phyloP scores from a whole-genome alignment of 2,797 vertebrate species.

The Forpus xanthops region DNA sequence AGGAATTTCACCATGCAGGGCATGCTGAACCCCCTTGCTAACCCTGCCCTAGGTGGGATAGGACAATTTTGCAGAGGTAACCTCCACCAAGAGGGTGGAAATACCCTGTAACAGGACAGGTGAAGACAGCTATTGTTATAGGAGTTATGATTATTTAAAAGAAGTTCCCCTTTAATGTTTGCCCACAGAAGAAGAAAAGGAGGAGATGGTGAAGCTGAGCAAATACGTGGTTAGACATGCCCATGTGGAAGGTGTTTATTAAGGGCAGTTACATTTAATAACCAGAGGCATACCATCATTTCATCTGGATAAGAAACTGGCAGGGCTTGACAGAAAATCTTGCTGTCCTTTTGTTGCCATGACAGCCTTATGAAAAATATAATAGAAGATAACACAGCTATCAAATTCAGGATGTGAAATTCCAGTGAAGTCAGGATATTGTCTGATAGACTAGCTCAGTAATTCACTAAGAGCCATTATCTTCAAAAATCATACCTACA shows the following conservation, averaged over 20 bases:
- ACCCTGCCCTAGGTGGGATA: not conserved
- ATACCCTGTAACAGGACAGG: not conserved
- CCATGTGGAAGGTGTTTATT: not conserved
- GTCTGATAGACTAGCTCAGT: not conserved
- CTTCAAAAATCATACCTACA: not conserved
- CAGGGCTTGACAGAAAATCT: not conserved
- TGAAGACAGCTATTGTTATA: not conserved
- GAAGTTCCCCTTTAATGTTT: not conserved
- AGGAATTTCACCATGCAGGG: not conserved
- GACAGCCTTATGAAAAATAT: constrained; percentile 1
- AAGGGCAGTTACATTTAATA: not conserved
- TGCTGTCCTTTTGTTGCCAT: not conserved
- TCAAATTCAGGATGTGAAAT: not conserved
- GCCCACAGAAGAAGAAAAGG: not conserved
- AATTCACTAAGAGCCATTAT: not conserved
- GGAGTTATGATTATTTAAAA: not conserved
- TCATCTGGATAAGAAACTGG: not conserved
- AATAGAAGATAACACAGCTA: not conserved
- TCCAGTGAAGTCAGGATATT: not conserved
- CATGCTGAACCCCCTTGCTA: not conserved
- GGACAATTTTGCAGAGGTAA: not conserved
- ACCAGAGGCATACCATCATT: not conserved
- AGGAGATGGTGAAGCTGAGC: not conserved
- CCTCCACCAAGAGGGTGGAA: not conserved
- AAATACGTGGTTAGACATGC: not conserved